phyloP scores from a whole-genome alignment of 2,888 invertebrate species.

The Eupithecia subumbrata region DNA sequence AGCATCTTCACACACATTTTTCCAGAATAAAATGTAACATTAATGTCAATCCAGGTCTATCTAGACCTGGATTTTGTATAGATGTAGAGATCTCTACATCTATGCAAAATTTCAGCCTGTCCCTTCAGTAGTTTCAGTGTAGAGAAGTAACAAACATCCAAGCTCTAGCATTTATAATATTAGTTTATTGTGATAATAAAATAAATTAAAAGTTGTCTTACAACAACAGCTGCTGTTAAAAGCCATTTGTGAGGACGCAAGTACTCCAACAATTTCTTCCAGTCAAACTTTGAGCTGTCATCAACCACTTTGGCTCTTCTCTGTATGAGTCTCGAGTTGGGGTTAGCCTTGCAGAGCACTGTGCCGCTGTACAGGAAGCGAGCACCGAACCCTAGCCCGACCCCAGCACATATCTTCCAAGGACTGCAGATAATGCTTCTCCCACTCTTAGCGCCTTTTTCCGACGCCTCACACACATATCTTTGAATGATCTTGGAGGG shows the following conservation, averaged over 20 bases:
- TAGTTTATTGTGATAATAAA: not conserved
- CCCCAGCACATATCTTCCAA: conserved; percentile 78
- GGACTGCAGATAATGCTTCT: conserved; percentile 66
- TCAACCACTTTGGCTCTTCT: conserved; percentile 77
- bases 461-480: conserved; percentile 60
- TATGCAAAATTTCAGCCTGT: not conserved
- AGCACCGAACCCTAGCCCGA: conserved; percentile 71
- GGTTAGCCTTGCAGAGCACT: conserved; percentile 86
- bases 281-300: conserved; percentile 88
- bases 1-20: too few relatives aligned
- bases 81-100: too few relatives aligned
- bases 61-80: too few relatives aligned
- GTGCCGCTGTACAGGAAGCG: conserved; percentile 78
- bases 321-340: conserved; percentile 82
- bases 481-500: conserved; percentile 62
- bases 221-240: conserved; percentile 90
- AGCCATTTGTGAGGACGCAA: conserved; percentile 90
- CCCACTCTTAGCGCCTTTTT: conserved; percentile 62
- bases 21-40: not conserved
- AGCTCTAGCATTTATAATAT: not conserved
- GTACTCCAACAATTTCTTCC: conserved; percentile 89
- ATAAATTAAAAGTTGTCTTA: conserved; percentile 75
- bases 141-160: not conserved
- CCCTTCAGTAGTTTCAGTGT: not conserved
- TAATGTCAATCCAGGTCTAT: not conserved